phyloP scores from a whole-genome alignment of 2,888 invertebrate species.

The Philopedon plagiatum region DNA sequence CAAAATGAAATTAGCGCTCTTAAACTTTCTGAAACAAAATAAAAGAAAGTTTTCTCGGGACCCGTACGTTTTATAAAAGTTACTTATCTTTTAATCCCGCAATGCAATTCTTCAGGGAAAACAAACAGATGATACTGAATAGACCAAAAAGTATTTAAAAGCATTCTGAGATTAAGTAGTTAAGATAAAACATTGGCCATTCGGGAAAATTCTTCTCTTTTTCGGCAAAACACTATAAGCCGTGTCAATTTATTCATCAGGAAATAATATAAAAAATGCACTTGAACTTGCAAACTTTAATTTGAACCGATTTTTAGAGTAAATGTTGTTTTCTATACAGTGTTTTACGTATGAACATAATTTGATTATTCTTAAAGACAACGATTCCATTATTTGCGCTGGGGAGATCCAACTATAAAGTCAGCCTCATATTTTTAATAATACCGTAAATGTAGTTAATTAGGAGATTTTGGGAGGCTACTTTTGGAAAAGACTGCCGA shows the following conservation, averaged over 20 bases:
- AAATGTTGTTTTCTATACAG: too few relatives aligned
- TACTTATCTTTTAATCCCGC: conserved; percentile 56
- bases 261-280: conserved; percentile 1
- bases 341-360: too few relatives aligned
- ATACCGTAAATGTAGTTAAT: too few relatives aligned
- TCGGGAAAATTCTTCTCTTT: conserved; percentile 15
- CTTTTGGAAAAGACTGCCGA: too few relatives aligned
- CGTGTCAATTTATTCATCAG: not conserved
- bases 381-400: too few relatives aligned
- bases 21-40: conserved; percentile 46
- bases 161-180: conserved; percentile 66
- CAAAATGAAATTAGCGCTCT: conserved; percentile 49
- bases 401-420: too few relatives aligned
- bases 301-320: too few relatives aligned
- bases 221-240: conserved; percentile 37
- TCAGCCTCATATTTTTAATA: too few relatives aligned
- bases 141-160: conserved; percentile 66
- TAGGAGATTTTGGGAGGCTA: too few relatives aligned
- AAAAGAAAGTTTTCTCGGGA: conserved; percentile 46
- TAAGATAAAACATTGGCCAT: conserved; percentile 62
- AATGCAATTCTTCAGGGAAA: conserved; percentile 47
- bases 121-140: conserved; percentile 57
- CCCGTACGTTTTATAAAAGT: conserved; percentile 55
- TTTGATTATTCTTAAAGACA: too few relatives aligned
- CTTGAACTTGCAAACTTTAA: too few relatives aligned